Evolutionary conservation across 2,113 vertebrate genomes (phyloP).

Genomic region (Etia nguti): DNA sequence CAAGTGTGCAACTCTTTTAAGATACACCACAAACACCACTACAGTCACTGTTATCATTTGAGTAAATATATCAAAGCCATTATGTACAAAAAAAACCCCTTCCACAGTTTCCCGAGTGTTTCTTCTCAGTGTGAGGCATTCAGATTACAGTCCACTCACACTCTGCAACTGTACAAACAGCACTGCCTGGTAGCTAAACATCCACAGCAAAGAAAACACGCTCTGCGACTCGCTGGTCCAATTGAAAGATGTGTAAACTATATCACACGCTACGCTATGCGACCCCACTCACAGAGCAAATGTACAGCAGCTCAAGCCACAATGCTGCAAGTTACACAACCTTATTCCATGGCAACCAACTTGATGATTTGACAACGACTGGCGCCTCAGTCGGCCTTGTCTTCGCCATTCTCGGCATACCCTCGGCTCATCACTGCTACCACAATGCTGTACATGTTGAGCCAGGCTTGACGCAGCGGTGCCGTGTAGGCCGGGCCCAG

Average conservation of each 20-base stretch:
- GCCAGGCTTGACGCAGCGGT: conserved; percentile 83
- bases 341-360: conserved; percentile 60
- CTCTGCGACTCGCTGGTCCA: conserved; percentile 28
- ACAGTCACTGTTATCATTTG: conserved; percentile 59
- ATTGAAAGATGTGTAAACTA: conserved; percentile 39
- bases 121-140: conserved; percentile 12
- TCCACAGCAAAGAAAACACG: conserved; percentile 45
- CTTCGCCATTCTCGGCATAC: conserved; percentile 77
- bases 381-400: conserved; percentile 69
- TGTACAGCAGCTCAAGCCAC: conserved; percentile 55
- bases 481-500: conserved; percentile 84
- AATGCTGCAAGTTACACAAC: conserved; percentile 57
- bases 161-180: conserved; percentile 27
- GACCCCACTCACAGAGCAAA: conserved; percentile 56
- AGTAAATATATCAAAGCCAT: conserved; percentile 61
- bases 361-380: conserved; percentile 45
- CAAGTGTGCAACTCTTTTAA: conserved; percentile 48
- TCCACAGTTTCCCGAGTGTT: conserved; percentile 21
- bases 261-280: conserved; percentile 38
- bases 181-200: conserved; percentile 39
- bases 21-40: conserved; percentile 70
- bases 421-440: conserved; percentile 85
- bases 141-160: neutral
- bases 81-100: conserved; percentile 62
- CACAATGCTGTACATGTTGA: conserved; percentile 83